Base-by-base conservation (phyloP, 2,113 vertebrate genomes). In the Pavo muticus region DNA sequence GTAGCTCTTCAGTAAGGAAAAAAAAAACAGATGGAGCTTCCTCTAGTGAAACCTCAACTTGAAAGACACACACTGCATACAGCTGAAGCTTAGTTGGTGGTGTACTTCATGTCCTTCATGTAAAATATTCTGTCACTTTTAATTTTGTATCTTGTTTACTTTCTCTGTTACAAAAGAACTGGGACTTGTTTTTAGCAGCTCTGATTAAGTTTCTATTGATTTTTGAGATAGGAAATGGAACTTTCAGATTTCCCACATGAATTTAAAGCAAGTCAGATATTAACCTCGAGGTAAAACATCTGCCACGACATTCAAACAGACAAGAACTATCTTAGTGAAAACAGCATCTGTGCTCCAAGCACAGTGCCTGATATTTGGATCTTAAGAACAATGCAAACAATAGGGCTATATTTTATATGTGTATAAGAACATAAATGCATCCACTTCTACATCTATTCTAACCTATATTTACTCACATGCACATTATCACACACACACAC, bases 201-300 rank as follows among this genome's bases (percentile, higher is more conserved):
- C 93, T 96, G 97, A 98, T 98, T 98, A 98, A 97, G 96, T 95
- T 98, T 98, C 97, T 97, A 97, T 97, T 97, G 97, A 98, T 97
- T 97, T 97, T 97, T 1, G 81, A 97, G 96, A 97, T 92, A 96
- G 93, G 94, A 97, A 98, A 97, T 96, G 96, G 96, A 97, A 97
- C 96, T 96, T 97, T 96, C 96, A 96, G 97, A 97, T 97, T 97
- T 97, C 97, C 97, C 97, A 97, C 91, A 94, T 98, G 97, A 98
- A 97, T 98, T 97, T 98, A 97, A 97, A 97, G 80, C 95, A 95
- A 97, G 95, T 95, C 95, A 95, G 95, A 97, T 97, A 97, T 97
- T 97, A 98, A 96, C 95, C 96, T 96, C 91, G 85, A 95, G 95
- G 96, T 97, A 97, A 97, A 97, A 97, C 95, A 97, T 95, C 97